Base-by-base conservation (phyloP, 2,888 invertebrate genomes). In the Embidobia sp. region DNA sequence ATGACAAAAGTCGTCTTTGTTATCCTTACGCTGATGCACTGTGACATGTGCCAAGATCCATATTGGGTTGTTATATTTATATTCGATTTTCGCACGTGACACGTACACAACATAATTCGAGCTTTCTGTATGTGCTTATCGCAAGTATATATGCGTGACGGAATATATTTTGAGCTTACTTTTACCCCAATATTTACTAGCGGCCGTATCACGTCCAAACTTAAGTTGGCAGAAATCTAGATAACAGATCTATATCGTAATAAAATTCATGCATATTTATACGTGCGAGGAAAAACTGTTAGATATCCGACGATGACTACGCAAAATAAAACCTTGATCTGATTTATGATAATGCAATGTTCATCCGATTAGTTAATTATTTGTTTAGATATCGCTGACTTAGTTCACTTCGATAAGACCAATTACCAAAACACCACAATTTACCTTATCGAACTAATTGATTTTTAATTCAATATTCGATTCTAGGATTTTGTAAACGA, bases 1-100 rank as follows among this genome's bases (percentile, higher is more conserved):
- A 46, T 49, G 69, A 59, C 57, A 64, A 76, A 76, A 76, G 19
- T 63, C 31, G 63, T 57, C 51, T 49, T 64, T 51, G 55, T 70
- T 69, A 44, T 64, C 44, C 51, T 69, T 55, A 49, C 53, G 27
- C 48, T 46, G 55, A 69, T 75, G 55, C 49, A n/a, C 26, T 15
- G 37, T 69, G 75, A 75, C 75, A 22, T 63, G 63, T 49, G 63
- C 59, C 51, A 51, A 46, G 74, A 66, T 44, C 44, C 61, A 37
- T 59, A 61, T 40, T 59, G 44, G 44, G 31, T 51, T 57, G 44
- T 72, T 72, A 61, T 64, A 64, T 74, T 74, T 59, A 74, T 59
- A 74, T 74, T 66, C 63, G 67, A 63, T 75, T 67, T 74, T 75
- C 42, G 13, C 53, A 19, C 48, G 67, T 22, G 59, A 29, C 37